Percentiles rank a stretch among this genome's conserved stretches.
These are phyloP conservation scores for Chymomyza amoena DNA, from an alignment of 2,888 invertebrate species.

Conservation along the genomic window DNA sequence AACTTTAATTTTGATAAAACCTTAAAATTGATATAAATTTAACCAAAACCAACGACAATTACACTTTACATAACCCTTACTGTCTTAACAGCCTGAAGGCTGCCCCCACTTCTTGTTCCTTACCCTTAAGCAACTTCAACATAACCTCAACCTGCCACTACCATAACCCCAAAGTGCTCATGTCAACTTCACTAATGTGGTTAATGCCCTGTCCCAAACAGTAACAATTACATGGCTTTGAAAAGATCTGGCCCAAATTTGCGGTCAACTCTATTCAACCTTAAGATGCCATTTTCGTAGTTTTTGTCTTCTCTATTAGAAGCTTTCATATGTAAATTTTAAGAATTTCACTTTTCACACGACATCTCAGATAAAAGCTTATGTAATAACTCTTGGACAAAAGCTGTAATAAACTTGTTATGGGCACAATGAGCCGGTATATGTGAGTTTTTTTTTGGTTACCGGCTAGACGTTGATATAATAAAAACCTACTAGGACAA, in stretches of 20 bases:
- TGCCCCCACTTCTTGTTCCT: not conserved
- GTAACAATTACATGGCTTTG: slow-evolving; percentile 20
- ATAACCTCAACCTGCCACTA: slow-evolving; percentile 18
- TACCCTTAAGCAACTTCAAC: slow-evolving; percentile 15
- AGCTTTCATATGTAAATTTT: slow-evolving; percentile 51
- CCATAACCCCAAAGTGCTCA: slow-evolving; percentile 31
- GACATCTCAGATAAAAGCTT: not conserved
- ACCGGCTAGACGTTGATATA: slow-evolving; percentile 12
- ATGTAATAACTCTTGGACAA: slow-evolving; percentile 16
- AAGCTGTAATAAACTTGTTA: slow-evolving; percentile 45
- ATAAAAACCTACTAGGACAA: slow-evolving; percentile 18
- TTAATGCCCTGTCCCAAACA: not conserved
- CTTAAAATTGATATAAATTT: not conserved
- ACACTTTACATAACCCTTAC: not conserved
- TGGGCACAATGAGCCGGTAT: slow-evolving; percentile 27
- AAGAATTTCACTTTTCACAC: slow-evolving; percentile 39
- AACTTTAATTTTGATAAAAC: no score
- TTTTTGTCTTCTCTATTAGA: not conserved
- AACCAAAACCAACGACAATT: slow-evolving; percentile 8
- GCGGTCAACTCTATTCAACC: not conserved
- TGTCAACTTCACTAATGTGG: slow-evolving; percentile 6
- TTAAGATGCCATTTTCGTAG: not conserved
- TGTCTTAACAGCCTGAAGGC: not conserved
- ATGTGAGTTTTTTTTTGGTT: not conserved
- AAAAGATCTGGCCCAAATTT: not conserved